Evolutionary conservation across 2,888 invertebrate species (phyloP).

Genomic region (Drosophila longiperda): DNA sequence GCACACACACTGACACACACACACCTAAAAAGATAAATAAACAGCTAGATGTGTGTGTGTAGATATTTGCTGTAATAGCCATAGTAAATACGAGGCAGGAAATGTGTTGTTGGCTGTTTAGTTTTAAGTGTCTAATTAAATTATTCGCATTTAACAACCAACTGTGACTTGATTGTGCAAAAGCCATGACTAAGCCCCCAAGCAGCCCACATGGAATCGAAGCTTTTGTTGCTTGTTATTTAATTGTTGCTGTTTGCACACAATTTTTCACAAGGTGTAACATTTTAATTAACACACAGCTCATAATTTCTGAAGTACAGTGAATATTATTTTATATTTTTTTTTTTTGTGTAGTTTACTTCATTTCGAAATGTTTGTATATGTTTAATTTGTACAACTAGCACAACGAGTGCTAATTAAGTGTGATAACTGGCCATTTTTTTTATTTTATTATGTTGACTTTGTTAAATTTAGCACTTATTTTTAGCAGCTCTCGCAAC

Average conservation of each 20-base stretch:
- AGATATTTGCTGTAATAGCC: conserved; percentile 19
- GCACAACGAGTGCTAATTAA: conserved; percentile 64
- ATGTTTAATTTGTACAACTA: not conserved
- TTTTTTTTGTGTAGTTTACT: conserved; percentile 1
- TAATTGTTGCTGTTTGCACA: conserved; percentile 45
- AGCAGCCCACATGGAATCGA: conserved; percentile 11
- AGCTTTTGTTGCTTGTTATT: conserved; percentile 46
- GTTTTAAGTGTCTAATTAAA: conserved; percentile 76
- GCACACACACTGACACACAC: not conserved
- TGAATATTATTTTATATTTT: conserved; percentile 30
- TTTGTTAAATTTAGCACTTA: conserved; percentile 34
- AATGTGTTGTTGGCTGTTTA: conserved; percentile 57
- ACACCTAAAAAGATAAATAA: conserved; percentile 40
- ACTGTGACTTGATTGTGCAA: conserved; percentile 78
- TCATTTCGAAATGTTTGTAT: conserved; percentile 23
- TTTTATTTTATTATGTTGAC: conserved; percentile 22
- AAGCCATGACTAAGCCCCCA: conserved; percentile 69
- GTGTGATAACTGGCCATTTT: conserved; percentile 58
- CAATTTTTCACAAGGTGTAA: conserved; percentile 70
- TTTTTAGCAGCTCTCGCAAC: conserved; percentile 14
- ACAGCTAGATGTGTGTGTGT: conserved; percentile 27
- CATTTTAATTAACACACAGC: conserved; percentile 76
- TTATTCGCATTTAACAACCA: conserved; percentile 75
- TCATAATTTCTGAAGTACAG: conserved; percentile 64
- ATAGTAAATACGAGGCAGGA: conserved; percentile 36